A percentile compares a stretch with the other conserved stretches of the same genome.
Conservation (phyloP, 2,113 vertebrate genomes). For the Marcusenius ussheri region DNA sequence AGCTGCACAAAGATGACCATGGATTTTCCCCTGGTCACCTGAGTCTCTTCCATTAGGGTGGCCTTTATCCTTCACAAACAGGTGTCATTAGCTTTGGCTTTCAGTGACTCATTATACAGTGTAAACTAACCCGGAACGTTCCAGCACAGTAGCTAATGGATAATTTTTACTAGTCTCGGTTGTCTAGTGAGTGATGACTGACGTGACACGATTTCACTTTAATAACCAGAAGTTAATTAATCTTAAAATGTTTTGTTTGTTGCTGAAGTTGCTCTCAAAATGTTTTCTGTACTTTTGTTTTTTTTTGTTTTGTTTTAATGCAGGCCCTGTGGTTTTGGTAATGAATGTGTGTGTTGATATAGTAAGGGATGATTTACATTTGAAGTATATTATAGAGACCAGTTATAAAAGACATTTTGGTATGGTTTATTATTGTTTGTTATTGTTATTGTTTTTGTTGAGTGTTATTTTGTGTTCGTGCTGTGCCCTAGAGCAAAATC, state of each 20-base stretch:
- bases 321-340: not conserved
- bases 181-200: not conserved
- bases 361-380: conserved; percentile 1
- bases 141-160: not conserved
- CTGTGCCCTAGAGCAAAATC: not conserved
- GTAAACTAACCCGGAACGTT: not conserved
- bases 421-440: not conserved
- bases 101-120: not conserved
- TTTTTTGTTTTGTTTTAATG: not conserved
- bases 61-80: not conserved
- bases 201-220: not conserved
- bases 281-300: not conserved
- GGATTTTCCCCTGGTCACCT: not conserved
- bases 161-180: not conserved
- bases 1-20: not conserved
- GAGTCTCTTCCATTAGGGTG: not conserved
- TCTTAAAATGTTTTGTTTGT: conserved; percentile 1
- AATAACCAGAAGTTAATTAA: conserved; percentile 4
- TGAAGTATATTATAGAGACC: not conserved
- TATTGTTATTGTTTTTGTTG: not conserved
- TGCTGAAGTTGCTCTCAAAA: not conserved
- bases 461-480: not conserved
- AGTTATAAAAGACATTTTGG: conserved; percentile 5
- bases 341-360: not conserved
- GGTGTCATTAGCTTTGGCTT: not conserved